A percentile compares a stretch with the other conserved stretches of the same genome.
Evolutionary conservation across 2,888 invertebrate genomes (phyloP).

Genomic region (Acleris cristana): DNA sequence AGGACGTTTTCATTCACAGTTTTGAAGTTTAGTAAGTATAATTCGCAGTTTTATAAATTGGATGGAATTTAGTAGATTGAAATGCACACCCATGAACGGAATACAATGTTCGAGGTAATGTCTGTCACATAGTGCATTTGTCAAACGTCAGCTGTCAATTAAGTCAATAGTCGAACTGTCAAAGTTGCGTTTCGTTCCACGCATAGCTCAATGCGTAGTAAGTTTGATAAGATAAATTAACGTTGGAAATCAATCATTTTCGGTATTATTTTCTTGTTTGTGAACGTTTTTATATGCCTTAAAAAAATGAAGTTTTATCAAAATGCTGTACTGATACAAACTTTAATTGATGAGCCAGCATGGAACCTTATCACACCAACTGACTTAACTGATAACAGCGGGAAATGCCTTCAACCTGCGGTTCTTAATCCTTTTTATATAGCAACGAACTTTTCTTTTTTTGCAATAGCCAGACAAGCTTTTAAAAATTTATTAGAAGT

Average conservation of each 20-base stretch:
- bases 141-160: slow-evolving; percentile 36
- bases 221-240: not conserved
- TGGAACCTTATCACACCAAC: no score
- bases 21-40: slow-evolving; percentile 34
- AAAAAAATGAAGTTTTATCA: no score
- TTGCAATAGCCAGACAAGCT: no score
- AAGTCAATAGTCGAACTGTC: slow-evolving; percentile 40
- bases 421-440: not conserved
- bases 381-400: no score
- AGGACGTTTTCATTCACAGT: slow-evolving; percentile 48
- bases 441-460: not conserved
- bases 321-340: no score
- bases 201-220: not conserved
- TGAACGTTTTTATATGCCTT: no score
- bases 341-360: no score
- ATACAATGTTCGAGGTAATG: slow-evolving; percentile 51
- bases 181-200: slow-evolving; percentile 46
- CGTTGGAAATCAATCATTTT: not conserved
- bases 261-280: not conserved
- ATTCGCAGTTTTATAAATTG: slow-evolving; percentile 39
- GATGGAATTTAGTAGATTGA: slow-evolving; percentile 45
- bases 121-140: slow-evolving; percentile 43
- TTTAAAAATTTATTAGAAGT: no score
- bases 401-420: not conserved
- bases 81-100: slow-evolving; percentile 67